Conservation (phyloP, 2,888 invertebrate genomes). For the Ischnura elegans region DNA sequence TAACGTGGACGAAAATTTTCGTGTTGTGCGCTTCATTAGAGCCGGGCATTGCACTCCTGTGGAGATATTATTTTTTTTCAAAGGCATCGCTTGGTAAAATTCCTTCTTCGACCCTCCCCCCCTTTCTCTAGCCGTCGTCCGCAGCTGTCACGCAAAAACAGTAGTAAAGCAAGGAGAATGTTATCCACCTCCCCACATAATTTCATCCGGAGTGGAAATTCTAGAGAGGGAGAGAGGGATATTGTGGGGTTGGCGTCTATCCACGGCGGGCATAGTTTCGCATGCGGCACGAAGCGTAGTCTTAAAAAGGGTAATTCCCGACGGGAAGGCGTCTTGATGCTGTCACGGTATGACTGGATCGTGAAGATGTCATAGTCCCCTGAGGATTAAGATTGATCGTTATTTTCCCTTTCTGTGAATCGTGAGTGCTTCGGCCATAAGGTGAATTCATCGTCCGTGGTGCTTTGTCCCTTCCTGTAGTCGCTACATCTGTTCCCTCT, state of each 20-base stretch:
- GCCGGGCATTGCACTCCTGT: background rate
- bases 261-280: background rate
- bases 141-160: constrained; percentile 3
- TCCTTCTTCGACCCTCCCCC: background rate
- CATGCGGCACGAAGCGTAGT: background rate
- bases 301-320: background rate
- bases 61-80: background rate
- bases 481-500: too few species aligned
- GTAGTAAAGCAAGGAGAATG: background rate
- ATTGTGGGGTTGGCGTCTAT: background rate
- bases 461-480: too few species aligned
- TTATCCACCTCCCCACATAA: background rate
- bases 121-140: background rate
- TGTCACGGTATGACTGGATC: background rate
- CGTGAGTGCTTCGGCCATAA: background rate
- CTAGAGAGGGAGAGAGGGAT: too few species aligned
- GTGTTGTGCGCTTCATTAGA: background rate
- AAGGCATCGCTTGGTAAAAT: background rate
- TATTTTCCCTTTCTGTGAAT: background rate
- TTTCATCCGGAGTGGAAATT: background rate
- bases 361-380: background rate
- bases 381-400: background rate
- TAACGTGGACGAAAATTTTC: background rate
- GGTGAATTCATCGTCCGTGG: background rate
- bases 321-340: background rate